Base-by-base conservation (phyloP, 2,888 invertebrate species). In the Acrocyrtus sp. region DNA sequence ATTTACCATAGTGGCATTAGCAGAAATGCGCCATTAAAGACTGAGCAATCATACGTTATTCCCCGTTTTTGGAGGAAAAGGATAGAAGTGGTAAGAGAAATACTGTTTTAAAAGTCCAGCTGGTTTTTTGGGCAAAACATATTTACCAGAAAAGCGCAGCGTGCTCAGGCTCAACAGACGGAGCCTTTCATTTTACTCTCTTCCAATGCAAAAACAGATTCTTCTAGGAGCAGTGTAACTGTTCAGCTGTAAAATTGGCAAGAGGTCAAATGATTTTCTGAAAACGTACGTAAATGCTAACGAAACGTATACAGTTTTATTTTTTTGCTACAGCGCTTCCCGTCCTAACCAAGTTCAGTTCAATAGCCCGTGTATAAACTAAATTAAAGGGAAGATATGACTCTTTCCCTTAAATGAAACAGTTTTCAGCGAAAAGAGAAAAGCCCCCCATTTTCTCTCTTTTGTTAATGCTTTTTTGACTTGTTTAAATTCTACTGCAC, bases 211-310 rank as follows among this genome's bases (percentile, higher is more conserved):
- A 39, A 62, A 54, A 45, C 47, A 60, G 47, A 63, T 51, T 72
- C 34, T 57, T 72, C 69, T 29, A 76, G 67, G 66, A 54, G 48
- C 72, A 61, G 78, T 76, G 73, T 77, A 68, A 75, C 75, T 70
- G 73, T 76, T 77, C 66, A 75, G 72, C 72, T 76, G 76, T 75
- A 75, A 79, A 79, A 77, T 77, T 79, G 77, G 77, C 77, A 78
- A 77, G 69, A 76, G 77, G 77, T 79, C 77, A 77, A 79, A 77
- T 77, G 70, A 68, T 74, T 77, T 77, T 75, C 63, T 47, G 34
- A 47, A 67, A 67, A 34, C 29, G 19, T 21, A 39, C 39, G 61
- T 54, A 24, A 53, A n/a, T n/a, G n/a, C n/a, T n/a, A n/a, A n/a
- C n/a, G n/a, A 62, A 48, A 34, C 50, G 54, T 34, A 70, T 6